phyloP scores from a whole-genome alignment of 1,140 invertebrate species.

The Colletes latitarsis region DNA sequence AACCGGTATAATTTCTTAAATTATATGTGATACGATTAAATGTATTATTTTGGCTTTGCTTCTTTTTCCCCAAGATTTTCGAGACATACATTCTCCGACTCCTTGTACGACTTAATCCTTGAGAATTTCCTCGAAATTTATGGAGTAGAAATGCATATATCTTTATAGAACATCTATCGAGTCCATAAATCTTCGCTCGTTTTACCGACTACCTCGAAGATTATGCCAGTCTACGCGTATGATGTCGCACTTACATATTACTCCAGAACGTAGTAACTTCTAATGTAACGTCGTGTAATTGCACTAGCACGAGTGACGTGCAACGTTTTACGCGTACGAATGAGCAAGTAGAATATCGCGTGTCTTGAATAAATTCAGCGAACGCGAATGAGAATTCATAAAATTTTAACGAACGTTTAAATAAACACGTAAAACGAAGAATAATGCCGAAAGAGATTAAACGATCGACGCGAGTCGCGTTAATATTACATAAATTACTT shows the following conservation, averaged over 20 bases:
- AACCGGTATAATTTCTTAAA: no score
- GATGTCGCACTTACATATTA: neutral
- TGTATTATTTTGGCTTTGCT: no score
- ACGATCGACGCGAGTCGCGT: no score
- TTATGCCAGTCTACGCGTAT: neutral
- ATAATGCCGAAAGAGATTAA: no score
- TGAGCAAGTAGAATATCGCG: neutral
- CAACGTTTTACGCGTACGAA: neutral
- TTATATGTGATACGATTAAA: no score
- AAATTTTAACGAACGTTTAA: no score
- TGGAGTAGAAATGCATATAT: neutral
- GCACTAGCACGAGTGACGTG: neutral
- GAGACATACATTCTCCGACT: neutral
- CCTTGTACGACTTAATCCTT: neutral
- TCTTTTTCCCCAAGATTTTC: no score
- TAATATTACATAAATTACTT: no score
- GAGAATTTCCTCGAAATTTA: neutral
- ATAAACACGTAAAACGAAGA: no score
- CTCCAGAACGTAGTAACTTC: neutral
- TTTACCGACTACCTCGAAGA: neutral
- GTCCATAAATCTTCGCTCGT: neutral
- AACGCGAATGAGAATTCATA: neutral
- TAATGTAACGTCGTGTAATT: no score
- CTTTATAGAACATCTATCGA: neutral
- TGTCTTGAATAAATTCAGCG: neutral